Conservation (phyloP, 2,113 vertebrate genomes). For the Mormyrus lacerda region DNA sequence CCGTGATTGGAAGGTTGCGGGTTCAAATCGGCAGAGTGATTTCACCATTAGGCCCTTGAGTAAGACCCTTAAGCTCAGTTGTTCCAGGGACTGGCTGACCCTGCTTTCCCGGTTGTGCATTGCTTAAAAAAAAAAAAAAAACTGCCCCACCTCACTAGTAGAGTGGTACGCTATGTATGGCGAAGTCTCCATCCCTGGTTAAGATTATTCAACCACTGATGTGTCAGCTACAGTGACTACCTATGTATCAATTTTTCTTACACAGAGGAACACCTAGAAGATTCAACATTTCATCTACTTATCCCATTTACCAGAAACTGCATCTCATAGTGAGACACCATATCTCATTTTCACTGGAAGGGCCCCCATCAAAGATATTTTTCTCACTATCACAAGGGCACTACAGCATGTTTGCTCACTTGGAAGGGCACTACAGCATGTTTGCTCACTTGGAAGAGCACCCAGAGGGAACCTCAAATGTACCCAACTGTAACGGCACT, state of each 20-base stretch:
- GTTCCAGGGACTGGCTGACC: no score
- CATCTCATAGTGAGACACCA: neutral
- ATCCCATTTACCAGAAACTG: neutral
- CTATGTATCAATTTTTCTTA: neutral
- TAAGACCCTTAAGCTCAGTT: no score
- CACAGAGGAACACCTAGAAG: neutral
- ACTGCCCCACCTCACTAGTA: no score
- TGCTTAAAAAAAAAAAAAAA: no score
- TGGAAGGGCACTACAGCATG: neutral
- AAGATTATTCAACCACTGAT: neutral
- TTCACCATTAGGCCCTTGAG: no score
- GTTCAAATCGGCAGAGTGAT: no score
- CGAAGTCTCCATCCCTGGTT: neutral
- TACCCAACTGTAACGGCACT: neutral
- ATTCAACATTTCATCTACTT: neutral
- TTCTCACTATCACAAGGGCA: neutral
- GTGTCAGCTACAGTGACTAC: neutral
- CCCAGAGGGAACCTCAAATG: neutral
- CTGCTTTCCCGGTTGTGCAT: no score
- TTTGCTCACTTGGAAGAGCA: neutral
- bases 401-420: neutral
- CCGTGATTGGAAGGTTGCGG: no score
- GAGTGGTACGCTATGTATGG: no score
- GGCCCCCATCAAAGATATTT: neutral
- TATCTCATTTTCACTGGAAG: neutral